These are phyloP conservation scores for Cyprinodon variegatus DNA, from an alignment of 2,113 vertebrate species.

Conservation along the genomic window DNA sequence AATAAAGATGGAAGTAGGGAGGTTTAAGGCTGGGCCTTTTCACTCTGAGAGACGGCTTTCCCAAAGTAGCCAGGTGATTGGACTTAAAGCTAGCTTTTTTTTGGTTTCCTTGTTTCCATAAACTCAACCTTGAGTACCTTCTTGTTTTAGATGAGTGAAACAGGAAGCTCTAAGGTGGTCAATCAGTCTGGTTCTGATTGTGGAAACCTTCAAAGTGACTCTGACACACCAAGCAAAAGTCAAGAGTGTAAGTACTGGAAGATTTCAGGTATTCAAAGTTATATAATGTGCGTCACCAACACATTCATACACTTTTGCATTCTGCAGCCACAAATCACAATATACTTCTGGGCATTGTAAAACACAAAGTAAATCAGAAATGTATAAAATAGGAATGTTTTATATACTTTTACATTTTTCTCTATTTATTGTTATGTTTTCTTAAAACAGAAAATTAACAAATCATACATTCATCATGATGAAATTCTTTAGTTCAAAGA, in stretches of 20 bases:
- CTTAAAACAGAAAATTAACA: no score
- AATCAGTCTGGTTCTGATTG: conserved; percentile 75
- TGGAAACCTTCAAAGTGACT: conserved; percentile 70
- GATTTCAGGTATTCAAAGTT: no score
- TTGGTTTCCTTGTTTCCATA: background rate
- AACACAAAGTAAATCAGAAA: background rate
- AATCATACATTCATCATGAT: no score
- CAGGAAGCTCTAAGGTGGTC: conserved; percentile 72
- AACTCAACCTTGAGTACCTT: background rate
- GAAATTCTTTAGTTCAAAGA: no score
- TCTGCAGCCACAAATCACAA: background rate
- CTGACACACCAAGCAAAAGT: conserved; percentile 77
- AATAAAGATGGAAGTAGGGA: conserved; percentile 89
- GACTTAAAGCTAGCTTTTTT: background rate
- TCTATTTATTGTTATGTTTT: no score
- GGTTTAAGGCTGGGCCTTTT: conserved; percentile 92
- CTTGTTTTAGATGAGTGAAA: conserved; percentile 85
- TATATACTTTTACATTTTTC: no score
- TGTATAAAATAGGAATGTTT: background rate
- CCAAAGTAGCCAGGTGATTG: conserved; percentile 89
- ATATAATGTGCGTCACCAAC: background rate
- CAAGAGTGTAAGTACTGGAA: conserved; percentile 78
- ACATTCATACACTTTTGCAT: background rate
- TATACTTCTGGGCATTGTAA: background rate
- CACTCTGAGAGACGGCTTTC: conserved; percentile 92